Evolutionary conservation across 92 coral and sea anemone genomes (phyloP).

Genomic region (Galaxea fascicularis): DNA sequence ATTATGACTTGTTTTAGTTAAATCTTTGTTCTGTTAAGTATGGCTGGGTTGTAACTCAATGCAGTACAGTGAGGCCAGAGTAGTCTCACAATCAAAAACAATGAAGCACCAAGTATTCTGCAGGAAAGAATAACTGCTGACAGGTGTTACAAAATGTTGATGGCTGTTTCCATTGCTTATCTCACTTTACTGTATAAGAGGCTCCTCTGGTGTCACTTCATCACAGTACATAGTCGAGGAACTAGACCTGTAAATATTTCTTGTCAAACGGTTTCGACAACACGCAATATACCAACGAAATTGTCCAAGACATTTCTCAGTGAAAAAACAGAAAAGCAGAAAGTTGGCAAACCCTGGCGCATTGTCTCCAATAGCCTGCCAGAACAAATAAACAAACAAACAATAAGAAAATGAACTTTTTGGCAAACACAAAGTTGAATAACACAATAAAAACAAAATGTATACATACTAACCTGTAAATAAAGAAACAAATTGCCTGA

Average conservation of each 20-base stretch:
- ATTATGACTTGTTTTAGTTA: too few species aligned
- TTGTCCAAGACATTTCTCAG: constrained; percentile 64
- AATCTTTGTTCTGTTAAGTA: too few species aligned
- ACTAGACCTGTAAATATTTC: not conserved
- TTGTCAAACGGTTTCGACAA: not conserved
- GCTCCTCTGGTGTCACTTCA: constrained; percentile 9
- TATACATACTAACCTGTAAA: constrained; percentile 65
- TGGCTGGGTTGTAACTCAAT: too few species aligned
- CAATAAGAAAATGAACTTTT: not conserved
- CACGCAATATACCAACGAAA: constrained; percentile 1
- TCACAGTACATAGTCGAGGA: not conserved
- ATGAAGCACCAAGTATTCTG: not conserved
- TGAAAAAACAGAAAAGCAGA: constrained; percentile 82
- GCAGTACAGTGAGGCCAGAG: too few species aligned
- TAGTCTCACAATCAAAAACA: too few species aligned
- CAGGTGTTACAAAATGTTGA: not conserved
- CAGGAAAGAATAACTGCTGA: constrained; percentile 9
- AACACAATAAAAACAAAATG: too few species aligned
- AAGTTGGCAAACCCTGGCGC: constrained; percentile 90
- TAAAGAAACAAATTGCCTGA: constrained; percentile 49
- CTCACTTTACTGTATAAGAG: not conserved
- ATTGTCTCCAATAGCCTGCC: constrained; percentile 90
- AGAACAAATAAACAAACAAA: not conserved
- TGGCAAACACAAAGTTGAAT: too few species aligned
- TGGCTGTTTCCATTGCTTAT: not conserved